Evolutionary conservation across 2,888 invertebrate species (phyloP), one percentile per base, ranked within the genome.

Genomic region (Sphinx pinastri): DNA sequence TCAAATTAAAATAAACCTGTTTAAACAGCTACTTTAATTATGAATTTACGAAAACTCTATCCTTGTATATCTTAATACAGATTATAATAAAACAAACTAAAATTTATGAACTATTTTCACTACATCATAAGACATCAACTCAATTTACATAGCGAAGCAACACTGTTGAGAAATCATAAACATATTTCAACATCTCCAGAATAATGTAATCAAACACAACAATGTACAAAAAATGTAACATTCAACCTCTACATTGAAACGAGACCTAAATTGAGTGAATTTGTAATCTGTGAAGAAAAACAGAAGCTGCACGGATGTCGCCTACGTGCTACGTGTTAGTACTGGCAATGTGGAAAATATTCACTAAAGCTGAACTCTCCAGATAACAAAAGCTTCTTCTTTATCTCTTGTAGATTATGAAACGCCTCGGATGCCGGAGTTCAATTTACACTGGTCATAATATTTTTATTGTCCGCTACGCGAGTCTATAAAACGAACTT

Each of bases 301-400:
- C 89, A 85, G 92, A 88, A 92, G 92, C 89, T 85, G 81, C 84
- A 86, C 85, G 87, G 84, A 86, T 87, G 85, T 88, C 88, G 86
- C 87, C 88, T 86, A 87, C 89, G 78, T 73, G 70, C 73, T 86
- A 93, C 93, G 93, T 93, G 93, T 80, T 76, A 78, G 79, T 82
- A 88, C 83, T 90, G 68, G 74, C 81, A 89, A 92, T 87, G 75
- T 77, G 77, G 70, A 74, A 74, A 77, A 74, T 71, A 70, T 74
- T 84, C 86, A 88, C 60, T 74, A 72, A 78, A 71, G 73, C 71
- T 77, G 87, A 85, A 74, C 84, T 74, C 72, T 76, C 69, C 72
- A 74, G 57, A 51, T 66, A 75, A 73, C 72, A 72, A 47, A 71
- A 70, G 69, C 76, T 73, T 70, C 51, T 60, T 55, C 60, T 51